phyloP scores from a whole-genome alignment of 2,113 vertebrate genomes.

The Lampris incognitus region DNA sequence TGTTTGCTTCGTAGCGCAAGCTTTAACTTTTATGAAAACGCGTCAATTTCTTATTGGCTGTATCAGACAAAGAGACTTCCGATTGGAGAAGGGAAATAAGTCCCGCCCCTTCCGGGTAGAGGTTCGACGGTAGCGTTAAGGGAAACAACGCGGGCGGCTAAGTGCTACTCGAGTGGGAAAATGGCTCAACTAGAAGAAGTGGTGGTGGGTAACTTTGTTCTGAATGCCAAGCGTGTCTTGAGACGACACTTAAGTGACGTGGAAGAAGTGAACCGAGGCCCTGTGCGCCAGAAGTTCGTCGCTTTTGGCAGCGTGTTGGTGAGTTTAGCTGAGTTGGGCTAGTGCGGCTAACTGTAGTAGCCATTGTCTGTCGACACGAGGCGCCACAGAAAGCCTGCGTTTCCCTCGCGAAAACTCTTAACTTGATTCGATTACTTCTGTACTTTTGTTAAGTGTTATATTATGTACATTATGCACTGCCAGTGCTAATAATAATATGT shows the following conservation, averaged over 20 bases:
- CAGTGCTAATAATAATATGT: slow-evolving; percentile 1
- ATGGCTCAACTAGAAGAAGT: too few species aligned
- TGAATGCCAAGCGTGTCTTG: too few species aligned
- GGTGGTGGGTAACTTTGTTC: too few species aligned
- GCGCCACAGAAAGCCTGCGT: neutral
- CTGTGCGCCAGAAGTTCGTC: too few species aligned
- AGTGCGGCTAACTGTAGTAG: too few species aligned
- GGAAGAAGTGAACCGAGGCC: too few species aligned
- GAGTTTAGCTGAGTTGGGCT: too few species aligned
- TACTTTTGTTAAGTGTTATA: neutral
- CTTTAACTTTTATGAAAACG: too few species aligned
- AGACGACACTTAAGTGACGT: too few species aligned
- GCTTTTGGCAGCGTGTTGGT: too few species aligned
- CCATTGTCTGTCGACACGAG: neutral
- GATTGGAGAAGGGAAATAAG: too few species aligned
- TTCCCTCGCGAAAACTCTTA: neutral
- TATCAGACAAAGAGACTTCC: neutral
- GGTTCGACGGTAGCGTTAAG: neutral
- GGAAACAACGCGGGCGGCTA: neutral
- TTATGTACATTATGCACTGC: neutral
- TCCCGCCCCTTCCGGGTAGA: neutral
- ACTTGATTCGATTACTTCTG: neutral
- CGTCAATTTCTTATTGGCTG: neutral
- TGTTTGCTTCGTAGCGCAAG: neutral
- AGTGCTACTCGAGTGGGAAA: too few species aligned